Conservation (phyloP, 1,140 invertebrate species). For the Euborellia annulipes region DNA sequence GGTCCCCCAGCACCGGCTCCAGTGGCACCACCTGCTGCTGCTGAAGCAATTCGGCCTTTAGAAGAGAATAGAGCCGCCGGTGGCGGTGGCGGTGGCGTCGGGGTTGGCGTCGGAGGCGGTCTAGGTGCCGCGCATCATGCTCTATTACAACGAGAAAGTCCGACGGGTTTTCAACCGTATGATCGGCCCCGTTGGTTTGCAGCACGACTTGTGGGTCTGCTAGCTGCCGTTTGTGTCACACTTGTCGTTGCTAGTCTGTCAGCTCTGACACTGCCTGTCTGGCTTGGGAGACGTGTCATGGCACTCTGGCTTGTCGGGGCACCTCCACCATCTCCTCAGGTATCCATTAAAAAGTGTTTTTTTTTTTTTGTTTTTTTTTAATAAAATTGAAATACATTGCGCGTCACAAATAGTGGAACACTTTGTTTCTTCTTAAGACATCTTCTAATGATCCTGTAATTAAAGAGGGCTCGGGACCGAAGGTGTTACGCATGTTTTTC, state of each 20-base stretch:
- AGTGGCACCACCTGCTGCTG: constrained; percentile 19
- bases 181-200: constrained; percentile 67
- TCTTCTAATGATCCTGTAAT: no score
- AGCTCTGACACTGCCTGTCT: constrained; percentile 77
- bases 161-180: constrained; percentile 76
- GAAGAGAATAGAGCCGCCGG: background rate
- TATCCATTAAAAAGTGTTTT: no score
- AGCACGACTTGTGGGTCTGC: constrained; percentile 54
- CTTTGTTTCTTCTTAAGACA: no score
- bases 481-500: no score
- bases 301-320: constrained; percentile 57
- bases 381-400: no score
- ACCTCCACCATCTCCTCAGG: constrained; percentile 27
- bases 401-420: no score
- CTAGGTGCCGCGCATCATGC: constrained; percentile 72
- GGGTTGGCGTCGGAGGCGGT: constrained; percentile 32
- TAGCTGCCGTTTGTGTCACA: constrained; percentile 69
- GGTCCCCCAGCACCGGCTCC: constrained; percentile 20
- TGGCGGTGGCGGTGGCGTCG: constrained; percentile 15
- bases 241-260: constrained; percentile 66
- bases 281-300: constrained; percentile 76
- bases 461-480: no score
- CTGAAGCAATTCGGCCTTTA: constrained; percentile 1
- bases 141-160: constrained; percentile 56
- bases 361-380: no score